Percentiles rank a stretch among this genome's conserved stretches.
Conservation (phyloP, 1,140 invertebrate genomes). For the Oppia nitens region DNA sequence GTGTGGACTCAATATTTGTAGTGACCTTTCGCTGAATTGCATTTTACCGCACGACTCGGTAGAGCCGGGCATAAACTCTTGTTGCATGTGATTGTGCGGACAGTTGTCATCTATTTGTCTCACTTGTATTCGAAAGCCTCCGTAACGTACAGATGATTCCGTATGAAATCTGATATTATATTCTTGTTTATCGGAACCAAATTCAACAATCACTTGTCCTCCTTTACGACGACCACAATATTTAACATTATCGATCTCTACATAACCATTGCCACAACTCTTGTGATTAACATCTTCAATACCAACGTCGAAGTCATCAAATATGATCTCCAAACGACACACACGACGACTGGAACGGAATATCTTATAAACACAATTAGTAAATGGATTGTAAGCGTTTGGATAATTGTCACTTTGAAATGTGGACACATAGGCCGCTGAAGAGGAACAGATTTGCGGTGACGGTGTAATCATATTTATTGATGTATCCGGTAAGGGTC, state of each 20-base stretch:
- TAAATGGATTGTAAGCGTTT: conserved; percentile 14
- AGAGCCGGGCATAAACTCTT: neutral
- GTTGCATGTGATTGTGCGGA: neutral
- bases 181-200: conserved; percentile 16
- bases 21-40: conserved; percentile 14
- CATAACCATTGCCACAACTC: conserved; percentile 19
- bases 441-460: conserved; percentile 11
- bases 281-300: conserved; percentile 10
- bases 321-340: conserved; percentile 21
- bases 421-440: neutral
- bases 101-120: conserved; percentile 16
- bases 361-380: conserved; percentile 19
- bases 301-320: conserved; percentile 21
- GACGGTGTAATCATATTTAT: too few relatives aligned
- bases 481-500: neutral
- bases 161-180: conserved; percentile 18
- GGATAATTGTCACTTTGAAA: conserved; percentile 20
- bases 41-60: conserved; percentile 5
- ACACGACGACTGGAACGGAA: conserved; percentile 11
- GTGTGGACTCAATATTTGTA: conserved; percentile 19
- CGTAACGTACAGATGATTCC: conserved; percentile 16
- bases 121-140: conserved; percentile 19
- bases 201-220: conserved; percentile 18
- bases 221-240: conserved; percentile 21
- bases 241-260: conserved; percentile 20